Evolutionary conservation across 1,140 invertebrate genomes (phyloP), one percentile per base, ranked within the genome.

Genomic region (Tribolium castaneum): DNA sequence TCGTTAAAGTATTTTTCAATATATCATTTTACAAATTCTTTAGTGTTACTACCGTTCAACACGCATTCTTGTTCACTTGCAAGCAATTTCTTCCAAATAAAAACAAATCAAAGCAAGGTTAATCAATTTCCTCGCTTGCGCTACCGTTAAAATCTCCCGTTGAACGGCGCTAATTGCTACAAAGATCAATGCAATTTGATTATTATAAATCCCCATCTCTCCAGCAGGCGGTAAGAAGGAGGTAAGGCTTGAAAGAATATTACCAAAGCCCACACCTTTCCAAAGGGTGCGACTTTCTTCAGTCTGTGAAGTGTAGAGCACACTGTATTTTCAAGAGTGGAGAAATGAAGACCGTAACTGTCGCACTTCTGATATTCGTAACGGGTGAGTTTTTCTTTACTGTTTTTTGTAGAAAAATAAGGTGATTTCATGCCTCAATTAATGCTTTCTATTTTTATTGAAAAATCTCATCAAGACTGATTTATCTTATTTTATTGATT

Each of bases 91-190:
- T 9, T 59, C 10, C 6, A 59, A 19, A 19, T 5, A 9, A 59
- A 16, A 59, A 59, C 5, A 59, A 59, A 59, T 10, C 19, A 22
- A 5, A 59, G 14, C 54, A 59, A 59, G 54, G 54, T 59, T 59
- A 59, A 9, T 59, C 7, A 59, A 25, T 59, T 59, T 59, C 19
- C 19, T 16, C n/a, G 54, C 16, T 59, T 25, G n/a, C 2, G 54
- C 19, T n/a, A 59, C n/a, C 25, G 25, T 30, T 30, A 30, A 30
- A 30, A 30, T 30, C 2, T 30, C 25, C 25, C 25, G 25, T 30
- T 30, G 25, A 30, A 30, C 25, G 6, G 1, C 1, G 25, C 5
- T 30, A 30, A 30, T 30, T 30, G 25, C 1, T 7, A 45, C n/a
- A 45, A 45, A 45, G 39, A 10, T 45, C 39, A 45, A 3, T 45